Conservation (phyloP, 2,113 vertebrate genomes). For the Coptodon rendalli region DNA sequence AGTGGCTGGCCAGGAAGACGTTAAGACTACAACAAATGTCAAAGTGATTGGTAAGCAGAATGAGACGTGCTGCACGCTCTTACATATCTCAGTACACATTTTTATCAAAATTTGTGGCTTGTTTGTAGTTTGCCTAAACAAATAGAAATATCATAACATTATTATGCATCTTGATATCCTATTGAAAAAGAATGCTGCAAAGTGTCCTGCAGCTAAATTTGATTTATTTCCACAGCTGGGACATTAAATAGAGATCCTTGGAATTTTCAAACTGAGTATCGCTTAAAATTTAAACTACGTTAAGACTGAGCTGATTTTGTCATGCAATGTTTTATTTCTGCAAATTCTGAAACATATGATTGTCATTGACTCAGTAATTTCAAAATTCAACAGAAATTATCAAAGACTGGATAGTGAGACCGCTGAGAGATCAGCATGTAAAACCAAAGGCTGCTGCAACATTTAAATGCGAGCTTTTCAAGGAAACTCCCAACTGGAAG, state of each 20-base stretch:
- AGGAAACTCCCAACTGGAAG: constrained; percentile 91
- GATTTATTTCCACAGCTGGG: background rate
- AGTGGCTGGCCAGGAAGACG: constrained; percentile 62
- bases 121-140: background rate
- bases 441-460: constrained; percentile 87
- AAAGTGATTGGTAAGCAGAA: constrained; percentile 83
- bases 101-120: too few relatives aligned
- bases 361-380: background rate
- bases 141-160: background rate
- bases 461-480: constrained; percentile 84
- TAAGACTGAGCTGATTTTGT: background rate
- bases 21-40: constrained; percentile 82
- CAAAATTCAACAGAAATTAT: constrained; percentile 78
- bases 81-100: background rate
- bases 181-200: background rate
- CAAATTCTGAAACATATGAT: background rate
- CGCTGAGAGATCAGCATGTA: constrained; percentile 92
- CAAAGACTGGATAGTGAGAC: constrained; percentile 93
- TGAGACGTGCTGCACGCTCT: background rate
- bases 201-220: background rate
- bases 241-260: background rate
- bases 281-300: background rate
- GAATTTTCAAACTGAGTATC: background rate
- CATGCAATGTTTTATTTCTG: background rate
- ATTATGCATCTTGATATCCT: background rate